Conservation (phyloP, 2,888 invertebrate species). For the Augiades crinisus region DNA sequence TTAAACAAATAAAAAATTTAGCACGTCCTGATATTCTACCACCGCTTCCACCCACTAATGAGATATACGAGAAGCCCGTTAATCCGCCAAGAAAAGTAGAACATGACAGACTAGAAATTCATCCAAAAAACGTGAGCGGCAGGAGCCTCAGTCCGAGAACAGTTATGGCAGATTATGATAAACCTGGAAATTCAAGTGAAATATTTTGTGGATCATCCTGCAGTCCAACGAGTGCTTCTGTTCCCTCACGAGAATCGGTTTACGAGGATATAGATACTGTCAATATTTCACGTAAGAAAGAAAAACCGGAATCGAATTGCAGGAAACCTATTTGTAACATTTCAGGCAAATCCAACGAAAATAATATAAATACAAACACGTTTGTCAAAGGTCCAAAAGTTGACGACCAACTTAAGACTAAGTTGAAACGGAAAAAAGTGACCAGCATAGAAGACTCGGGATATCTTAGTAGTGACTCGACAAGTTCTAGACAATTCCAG, state of each 20-base stretch:
- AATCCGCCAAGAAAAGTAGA: conserved; percentile 78
- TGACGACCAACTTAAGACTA: conserved; percentile 42
- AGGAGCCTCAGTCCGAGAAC: conserved; percentile 82
- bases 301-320: conserved; percentile 37
- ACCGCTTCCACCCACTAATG: conserved; percentile 77
- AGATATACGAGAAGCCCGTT: conserved; percentile 82
- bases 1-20: conserved; percentile 67
- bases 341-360: conserved; percentile 35
- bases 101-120: conserved; percentile 51
- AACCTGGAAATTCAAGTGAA: conserved; percentile 47
- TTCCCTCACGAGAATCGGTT: conserved; percentile 73
- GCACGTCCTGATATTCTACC: conserved; percentile 86
- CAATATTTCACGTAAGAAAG: conserved; percentile 29
- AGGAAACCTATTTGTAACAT: conserved; percentile 50
- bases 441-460: conserved; percentile 87
- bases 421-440: conserved; percentile 61
- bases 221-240: conserved; percentile 77
- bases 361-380: conserved; percentile 60
- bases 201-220: conserved; percentile 51
- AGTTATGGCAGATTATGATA: conserved; percentile 46
- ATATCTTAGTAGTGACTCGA: conserved; percentile 92
- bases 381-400: conserved; percentile 58
- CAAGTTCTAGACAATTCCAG: conserved; percentile 74
- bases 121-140: conserved; percentile 85
- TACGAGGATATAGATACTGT: conserved; percentile 60